Base-by-base conservation (phyloP, 2,113 vertebrate genomes). In the Callochromis pleurospilus region DNA sequence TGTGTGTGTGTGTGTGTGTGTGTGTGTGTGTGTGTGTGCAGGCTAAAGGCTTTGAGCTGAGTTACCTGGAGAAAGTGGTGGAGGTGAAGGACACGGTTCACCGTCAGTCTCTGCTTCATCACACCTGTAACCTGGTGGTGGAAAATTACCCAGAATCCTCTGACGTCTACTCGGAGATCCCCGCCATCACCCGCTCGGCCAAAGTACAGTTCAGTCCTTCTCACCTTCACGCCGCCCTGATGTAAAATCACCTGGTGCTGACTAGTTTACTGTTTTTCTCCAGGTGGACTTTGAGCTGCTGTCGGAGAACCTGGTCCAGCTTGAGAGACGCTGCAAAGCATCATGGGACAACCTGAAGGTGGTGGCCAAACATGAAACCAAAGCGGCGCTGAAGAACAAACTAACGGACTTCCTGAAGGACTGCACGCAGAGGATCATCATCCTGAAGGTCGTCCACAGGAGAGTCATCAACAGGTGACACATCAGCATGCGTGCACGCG, bases 51-150 rank as follows among this genome's bases (percentile, higher is more conserved):
- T 99, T 99, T 89, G 99, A 99, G 85, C 97, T 99, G 87, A 93
- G 95, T 89, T 99, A 99, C 96, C 94, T 99, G 96, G 98, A 98
- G 96, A 99, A 99, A 93, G 98, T 99, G 84, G 97, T 97, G 0
- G 98, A 99, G 96, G 99, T 99, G 94, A 99, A 99, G 92, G 99
- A 99, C 95, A 99, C 99, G 0, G 98, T 99, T 31, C 98, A 98
- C 53, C 96, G 98, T 51, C 98, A 99, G 94, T 97, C 98, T 49
- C 96, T 99, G 84, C 97, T 99, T 12, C 95, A 99, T 89, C 99
- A 99, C 86, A 97, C 97, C 89, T 99, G 98, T 91, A 97, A 96
- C 90, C 95, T 96, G 87, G 97, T 99, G 88, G 95, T 97, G 80
- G 98, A 98, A 81, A 97, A 97, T 11, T 97, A 94, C 91, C 97